Evolutionary conservation across 2,797 vertebrate species (phyloP).

Genomic region (Prionace glauca): DNA sequence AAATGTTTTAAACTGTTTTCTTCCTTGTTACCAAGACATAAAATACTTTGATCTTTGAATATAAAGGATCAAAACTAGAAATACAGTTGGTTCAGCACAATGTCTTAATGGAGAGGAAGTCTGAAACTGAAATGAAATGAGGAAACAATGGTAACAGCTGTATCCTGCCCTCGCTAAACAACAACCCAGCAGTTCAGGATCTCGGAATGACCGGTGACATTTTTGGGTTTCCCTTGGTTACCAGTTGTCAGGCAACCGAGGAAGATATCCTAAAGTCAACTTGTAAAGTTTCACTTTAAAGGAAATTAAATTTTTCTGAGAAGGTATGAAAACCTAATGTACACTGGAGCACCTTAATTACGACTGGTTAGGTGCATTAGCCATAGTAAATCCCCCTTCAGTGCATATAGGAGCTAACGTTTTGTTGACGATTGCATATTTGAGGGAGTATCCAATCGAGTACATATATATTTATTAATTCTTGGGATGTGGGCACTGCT

Average conservation of each 20-base stretch:
- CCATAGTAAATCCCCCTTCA: too few relatives aligned
- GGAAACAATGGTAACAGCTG: conserved; percentile 2
- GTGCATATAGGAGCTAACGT: background rate
- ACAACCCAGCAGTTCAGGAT: background rate
- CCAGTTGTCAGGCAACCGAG: background rate
- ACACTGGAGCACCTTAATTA: background rate
- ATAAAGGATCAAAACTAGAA: background rate
- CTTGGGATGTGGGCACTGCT: too few relatives aligned
- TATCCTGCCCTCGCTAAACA: background rate
- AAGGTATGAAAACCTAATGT: background rate
- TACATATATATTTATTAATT: too few relatives aligned
- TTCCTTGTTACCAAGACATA: background rate
- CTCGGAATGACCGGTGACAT: background rate
- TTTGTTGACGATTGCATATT: background rate
- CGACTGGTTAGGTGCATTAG: too few relatives aligned
- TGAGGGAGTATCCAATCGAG: background rate
- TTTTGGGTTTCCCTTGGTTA: background rate
- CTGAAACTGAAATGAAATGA: background rate
- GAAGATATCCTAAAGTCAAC: conserved; percentile 8
- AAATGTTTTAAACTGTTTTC: background rate
- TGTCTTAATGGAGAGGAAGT: conserved; percentile 20
- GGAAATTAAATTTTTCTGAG: background rate
- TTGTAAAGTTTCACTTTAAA: background rate
- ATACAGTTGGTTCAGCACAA: background rate
- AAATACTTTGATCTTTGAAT: background rate